A percentile compares a stretch with the other conserved stretches of the same genome.
These are phyloP conservation scores for Agrochola litura DNA, from an alignment of 2,888 invertebrate genomes.

Conservation along the genomic window DNA sequence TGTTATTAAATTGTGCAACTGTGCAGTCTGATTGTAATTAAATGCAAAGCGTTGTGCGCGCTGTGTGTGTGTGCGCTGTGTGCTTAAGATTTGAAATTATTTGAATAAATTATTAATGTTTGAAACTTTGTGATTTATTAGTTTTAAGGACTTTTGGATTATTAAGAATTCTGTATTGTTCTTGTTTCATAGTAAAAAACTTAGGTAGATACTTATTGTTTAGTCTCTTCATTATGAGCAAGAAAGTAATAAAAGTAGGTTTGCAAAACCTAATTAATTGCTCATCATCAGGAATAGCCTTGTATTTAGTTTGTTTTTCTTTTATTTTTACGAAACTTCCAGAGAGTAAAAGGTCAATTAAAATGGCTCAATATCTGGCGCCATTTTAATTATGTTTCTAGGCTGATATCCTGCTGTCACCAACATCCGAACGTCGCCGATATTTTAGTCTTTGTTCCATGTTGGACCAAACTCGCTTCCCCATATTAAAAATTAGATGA, in stretches of 20 bases:
- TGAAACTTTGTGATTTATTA: conserved; percentile 4
- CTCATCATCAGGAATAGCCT: background rate
- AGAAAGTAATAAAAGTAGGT: background rate
- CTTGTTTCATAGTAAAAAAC: background rate
- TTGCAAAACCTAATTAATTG: background rate
- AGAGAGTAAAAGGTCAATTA: too few species aligned
- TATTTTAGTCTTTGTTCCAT: too few species aligned
- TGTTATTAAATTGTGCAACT: conserved; percentile 46
- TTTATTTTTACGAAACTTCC: background rate
- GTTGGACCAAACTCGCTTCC: background rate
- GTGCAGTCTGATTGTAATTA: conserved; percentile 53
- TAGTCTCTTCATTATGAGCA: background rate
- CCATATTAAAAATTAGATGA: too few species aligned
- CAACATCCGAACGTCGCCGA: too few species aligned
- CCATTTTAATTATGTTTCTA: background rate
- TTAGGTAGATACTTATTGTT: background rate
- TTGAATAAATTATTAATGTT: background rate
- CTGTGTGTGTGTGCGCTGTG: background rate
- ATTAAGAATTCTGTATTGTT: background rate
- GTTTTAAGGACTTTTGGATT: background rate
- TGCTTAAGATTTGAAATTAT: conserved; percentile 5
- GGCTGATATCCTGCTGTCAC: background rate
- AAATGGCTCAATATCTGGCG: background rate
- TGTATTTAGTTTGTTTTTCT: background rate
- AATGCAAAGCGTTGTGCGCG: conserved; percentile 18